Evolutionary conservation across 1,140 invertebrate species (phyloP), one percentile per base, ranked within the genome.

Genomic region (Aphidius gifuensis): DNA sequence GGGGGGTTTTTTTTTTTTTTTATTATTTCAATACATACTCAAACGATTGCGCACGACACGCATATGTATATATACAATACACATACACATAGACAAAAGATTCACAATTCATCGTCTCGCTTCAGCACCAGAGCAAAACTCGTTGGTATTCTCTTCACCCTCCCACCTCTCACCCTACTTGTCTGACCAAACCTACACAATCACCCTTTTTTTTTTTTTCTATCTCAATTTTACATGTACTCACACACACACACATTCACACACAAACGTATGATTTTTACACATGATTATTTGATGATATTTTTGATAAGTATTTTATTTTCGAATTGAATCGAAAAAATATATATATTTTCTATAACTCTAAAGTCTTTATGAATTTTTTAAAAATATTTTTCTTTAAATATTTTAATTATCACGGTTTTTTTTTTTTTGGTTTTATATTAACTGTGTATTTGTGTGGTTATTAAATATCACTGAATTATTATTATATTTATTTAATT

Each of bases 151-250:
- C 23, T 32, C 23, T 32, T 32, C 23, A 32, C 23, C 23, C 55
- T 62, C 55, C 61, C 61, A 58, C 61, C 61, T 43, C 54, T n/a
- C 23, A 32, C 23, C 4, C 23, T 32, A 32, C 23, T 16, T 43
- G 61, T 58, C 61, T 62, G 54, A 50, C 42, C 40, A 23, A 63
- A 58, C 61, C 55, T 42, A 58, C 61, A 63, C 49, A 32, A 23
- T 16, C 40, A 50, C 53, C 21, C n/a, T 23, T n/a, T 6, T 38
- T 32, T 32, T 32, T 32, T 32, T 1, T 32, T 32, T 32, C 4
- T 32, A 3, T 32, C 23, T 32, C 2, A 32, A 32, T 32, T 32
- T 32, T 16, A 16, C 16, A 16, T 16, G 16, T 16, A 16, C 16
- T 16, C 16, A 16, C 16, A 16, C 16, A 16, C 16, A 16, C 16